Percentiles rank a stretch among this genome's conserved stretches.
Conservation (phyloP, 2,888 invertebrate species). For the Vandiemenella viatica region DNA sequence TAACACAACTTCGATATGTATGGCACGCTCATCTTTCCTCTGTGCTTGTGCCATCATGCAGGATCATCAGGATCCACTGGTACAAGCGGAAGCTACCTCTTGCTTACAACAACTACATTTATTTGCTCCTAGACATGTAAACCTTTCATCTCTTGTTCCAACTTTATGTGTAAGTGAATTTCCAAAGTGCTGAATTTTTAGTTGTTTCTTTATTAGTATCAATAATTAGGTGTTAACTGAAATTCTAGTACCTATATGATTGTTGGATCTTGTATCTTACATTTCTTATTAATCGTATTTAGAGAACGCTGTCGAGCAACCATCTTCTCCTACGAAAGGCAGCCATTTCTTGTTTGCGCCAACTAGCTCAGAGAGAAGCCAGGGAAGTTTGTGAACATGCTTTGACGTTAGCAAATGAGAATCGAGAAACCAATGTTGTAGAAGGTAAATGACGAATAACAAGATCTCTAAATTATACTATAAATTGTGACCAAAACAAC, state of each 20-base stretch:
- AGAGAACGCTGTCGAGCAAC: conserved; percentile 74
- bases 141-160: conserved; percentile 81
- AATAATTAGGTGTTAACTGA: no score
- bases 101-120: conserved; percentile 95
- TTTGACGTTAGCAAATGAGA: conserved; percentile 52
- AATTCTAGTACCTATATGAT: no score
- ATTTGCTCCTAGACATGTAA: conserved; percentile 90
- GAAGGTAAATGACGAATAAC: conserved; percentile 23
- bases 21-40: conserved; percentile 68
- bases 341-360: conserved; percentile 85
- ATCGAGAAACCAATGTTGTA: conserved; percentile 37
- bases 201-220: no score
- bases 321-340: conserved; percentile 86
- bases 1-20: conserved; percentile 54
- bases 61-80: conserved; percentile 76
- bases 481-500: no score
- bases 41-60: conserved; percentile 89
- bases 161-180: conserved; percentile 79
- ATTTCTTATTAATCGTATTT: conserved; percentile 20
- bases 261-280: no score
- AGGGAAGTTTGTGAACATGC: conserved; percentile 91
- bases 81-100: conserved; percentile 89
- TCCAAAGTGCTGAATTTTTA: no score
- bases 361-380: conserved; percentile 90
- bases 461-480: no score